Base-by-base conservation (phyloP, 2,113 vertebrate genomes). In the Sphaerodactylus townsendi region DNA sequence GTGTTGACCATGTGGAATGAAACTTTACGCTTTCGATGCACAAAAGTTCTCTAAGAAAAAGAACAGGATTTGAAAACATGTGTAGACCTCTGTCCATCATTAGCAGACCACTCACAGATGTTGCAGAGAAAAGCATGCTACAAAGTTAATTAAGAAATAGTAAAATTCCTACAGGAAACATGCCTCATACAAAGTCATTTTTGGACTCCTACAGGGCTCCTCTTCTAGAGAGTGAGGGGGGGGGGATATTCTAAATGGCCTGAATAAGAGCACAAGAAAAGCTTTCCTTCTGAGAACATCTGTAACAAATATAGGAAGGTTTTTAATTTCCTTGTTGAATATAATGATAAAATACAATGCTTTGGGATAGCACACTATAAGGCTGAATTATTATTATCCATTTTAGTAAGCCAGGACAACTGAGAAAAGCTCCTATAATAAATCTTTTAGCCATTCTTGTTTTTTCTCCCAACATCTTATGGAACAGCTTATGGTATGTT, bases 291-390 rank as follows among this genome's bases (percentile, higher is more conserved):
- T 82, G 75, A 83, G 69, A 88, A 85, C 70, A 79, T 77, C 39
- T 85, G 79, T 68, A 87, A 71, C 70, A 86, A 91, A 91, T 79
- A 87, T 79, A 88, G 30, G 33, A 80, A 72, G 6, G 17, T 2
- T n/a, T 64, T 82, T 80, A 68, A 81, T 81, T 86, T 11, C 72
- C 73, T 69, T 70, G 71, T 77, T 80, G 80, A 87, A 91, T 86
- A 81, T 66, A 87, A 84, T 53, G 59, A 77, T 39, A 53, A 77
- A 79, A 70, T 80, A 80, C 70, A 33, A 7, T 87, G 53, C 19
- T 85, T 87, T 78, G 74, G 53, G 85, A 69, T 41, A 79, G 5
- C 82, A 86, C 53, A 64, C 11, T 84, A 81, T 81, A 87, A 88
- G 82, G 64, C 25, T 56, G 79, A 0, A 44, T 79, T 79, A 83